phyloP scores from a whole-genome alignment of 2,797 vertebrate genomes.

The Otolemur crassicaudatus region DNA sequence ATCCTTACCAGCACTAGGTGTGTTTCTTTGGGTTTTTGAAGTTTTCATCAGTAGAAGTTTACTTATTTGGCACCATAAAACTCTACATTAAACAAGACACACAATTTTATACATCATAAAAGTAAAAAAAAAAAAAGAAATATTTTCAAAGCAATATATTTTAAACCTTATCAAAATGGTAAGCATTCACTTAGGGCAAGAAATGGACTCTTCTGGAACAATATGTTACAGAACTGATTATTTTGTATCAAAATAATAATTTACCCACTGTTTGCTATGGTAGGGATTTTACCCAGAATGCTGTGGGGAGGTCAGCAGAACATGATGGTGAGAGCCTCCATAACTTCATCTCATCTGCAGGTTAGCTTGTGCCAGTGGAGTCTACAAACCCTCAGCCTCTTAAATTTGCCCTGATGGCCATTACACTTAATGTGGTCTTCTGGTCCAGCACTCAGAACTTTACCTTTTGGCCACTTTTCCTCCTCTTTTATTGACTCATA shows the following conservation, averaged over 20 bases:
- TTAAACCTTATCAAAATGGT: slow-evolving; percentile 23
- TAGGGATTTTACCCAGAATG: not conserved
- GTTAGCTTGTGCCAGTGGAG: not conserved
- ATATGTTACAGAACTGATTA: not conserved
- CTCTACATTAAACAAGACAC: slow-evolving; percentile 46
- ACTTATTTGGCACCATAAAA: slow-evolving; percentile 60
- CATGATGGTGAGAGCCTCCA: not conserved
- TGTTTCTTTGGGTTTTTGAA: slow-evolving; percentile 57
- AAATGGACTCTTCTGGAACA: slow-evolving; percentile 19
- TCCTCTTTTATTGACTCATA: not conserved
- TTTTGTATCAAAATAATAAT: not conserved
- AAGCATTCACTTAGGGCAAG: not conserved
- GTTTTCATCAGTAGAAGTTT: slow-evolving; percentile 32
- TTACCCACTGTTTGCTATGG: not conserved
- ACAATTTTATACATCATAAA: slow-evolving; percentile 40
- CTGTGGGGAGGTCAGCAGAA: not conserved
- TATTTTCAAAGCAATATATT: slow-evolving; percentile 53
- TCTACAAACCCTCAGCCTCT: not conserved
- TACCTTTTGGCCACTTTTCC: not conserved
- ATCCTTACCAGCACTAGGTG: slow-evolving; percentile 38
- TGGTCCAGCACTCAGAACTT: not conserved
- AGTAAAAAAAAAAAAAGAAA: not conserved
- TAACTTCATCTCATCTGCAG: not conserved
- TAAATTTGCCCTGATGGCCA: not conserved
- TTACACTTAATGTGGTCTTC: not conserved